Percentiles rank a stretch among this genome's conserved stretches.
These are phyloP conservation scores for Ophraella communa DNA, from an alignment of 2,888 invertebrate species.

Conservation along the genomic window DNA sequence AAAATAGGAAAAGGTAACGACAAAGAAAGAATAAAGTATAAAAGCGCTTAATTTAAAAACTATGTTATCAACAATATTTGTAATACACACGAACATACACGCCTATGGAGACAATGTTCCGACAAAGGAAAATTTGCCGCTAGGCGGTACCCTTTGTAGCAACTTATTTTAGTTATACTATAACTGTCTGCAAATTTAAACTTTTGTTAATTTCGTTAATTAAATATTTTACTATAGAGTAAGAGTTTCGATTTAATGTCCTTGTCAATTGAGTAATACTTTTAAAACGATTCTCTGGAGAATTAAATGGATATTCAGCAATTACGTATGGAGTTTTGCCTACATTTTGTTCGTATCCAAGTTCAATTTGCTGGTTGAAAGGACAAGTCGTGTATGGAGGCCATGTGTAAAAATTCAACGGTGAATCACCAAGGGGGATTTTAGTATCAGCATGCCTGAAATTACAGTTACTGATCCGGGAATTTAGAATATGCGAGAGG, in stretches of 20 bases:
- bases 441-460: neutral
- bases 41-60: too few species aligned
- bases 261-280: neutral
- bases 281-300: neutral
- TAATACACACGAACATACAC: too few species aligned
- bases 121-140: too few species aligned
- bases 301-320: neutral
- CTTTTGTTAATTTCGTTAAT: too few species aligned
- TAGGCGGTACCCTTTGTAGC: too few species aligned
- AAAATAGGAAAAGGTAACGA: too few species aligned
- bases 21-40: too few species aligned
- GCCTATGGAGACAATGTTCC: too few species aligned
- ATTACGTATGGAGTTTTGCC: neutral
- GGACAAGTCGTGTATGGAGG: neutral
- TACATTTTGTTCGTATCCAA: neutral
- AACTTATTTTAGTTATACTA: too few species aligned
- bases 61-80: too few species aligned
- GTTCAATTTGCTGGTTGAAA: slow-evolving; percentile 3
- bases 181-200: too few species aligned
- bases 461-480: neutral
- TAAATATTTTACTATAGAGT: too few species aligned
- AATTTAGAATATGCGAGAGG: neutral
- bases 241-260: neutral
- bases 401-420: neutral
- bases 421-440: neutral